Percentiles rank a stretch among this genome's conserved stretches.
Evolutionary conservation across 2,797 vertebrate species (phyloP).

Genomic region (Characodon lateralis): DNA sequence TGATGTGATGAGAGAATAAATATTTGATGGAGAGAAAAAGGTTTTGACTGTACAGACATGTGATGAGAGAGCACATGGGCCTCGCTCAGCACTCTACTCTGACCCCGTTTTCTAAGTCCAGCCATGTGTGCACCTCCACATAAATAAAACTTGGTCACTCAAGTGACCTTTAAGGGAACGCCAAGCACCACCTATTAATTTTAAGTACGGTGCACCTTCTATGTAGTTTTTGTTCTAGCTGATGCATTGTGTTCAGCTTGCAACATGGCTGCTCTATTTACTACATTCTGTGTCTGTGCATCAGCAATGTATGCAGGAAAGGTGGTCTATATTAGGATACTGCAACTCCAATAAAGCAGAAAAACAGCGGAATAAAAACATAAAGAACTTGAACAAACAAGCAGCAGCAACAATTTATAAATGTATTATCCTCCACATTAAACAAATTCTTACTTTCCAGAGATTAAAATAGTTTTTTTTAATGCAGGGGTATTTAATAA

Average conservation of each 20-base stretch:
- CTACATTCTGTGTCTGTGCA: neutral
- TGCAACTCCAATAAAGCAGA: neutral
- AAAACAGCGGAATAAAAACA: neutral
- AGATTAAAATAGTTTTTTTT: neutral
- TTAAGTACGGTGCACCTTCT: neutral
- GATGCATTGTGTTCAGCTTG: neutral
- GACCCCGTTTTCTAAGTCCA: constrained; percentile 47
- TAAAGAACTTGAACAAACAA: neutral
- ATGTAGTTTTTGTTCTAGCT: constrained; percentile 1
- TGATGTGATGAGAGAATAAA: constrained; percentile 55
- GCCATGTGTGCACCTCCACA: constrained; percentile 10
- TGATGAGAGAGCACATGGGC: constrained; percentile 31
- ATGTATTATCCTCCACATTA: no score
- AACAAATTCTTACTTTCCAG: neutral
- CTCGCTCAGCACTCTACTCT: constrained; percentile 19
- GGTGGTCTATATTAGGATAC: neutral
- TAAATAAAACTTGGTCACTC: constrained; percentile 19
- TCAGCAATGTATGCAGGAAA: constrained; percentile 1
- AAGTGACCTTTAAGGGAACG: constrained; percentile 42
- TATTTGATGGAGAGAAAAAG: constrained; percentile 65
- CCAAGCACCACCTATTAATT: constrained; percentile 18
- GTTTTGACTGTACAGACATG: constrained; percentile 58
- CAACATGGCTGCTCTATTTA: constrained; percentile 6
- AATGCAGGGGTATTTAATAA: neutral
- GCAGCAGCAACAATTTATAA: neutral